A percentile compares a stretch with the other conserved stretches of the same genome.
These are phyloP conservation scores for Pseudochaenichthys georgianus DNA, from an alignment of 2,797 vertebrate genomes.

Conservation along the genomic window DNA sequence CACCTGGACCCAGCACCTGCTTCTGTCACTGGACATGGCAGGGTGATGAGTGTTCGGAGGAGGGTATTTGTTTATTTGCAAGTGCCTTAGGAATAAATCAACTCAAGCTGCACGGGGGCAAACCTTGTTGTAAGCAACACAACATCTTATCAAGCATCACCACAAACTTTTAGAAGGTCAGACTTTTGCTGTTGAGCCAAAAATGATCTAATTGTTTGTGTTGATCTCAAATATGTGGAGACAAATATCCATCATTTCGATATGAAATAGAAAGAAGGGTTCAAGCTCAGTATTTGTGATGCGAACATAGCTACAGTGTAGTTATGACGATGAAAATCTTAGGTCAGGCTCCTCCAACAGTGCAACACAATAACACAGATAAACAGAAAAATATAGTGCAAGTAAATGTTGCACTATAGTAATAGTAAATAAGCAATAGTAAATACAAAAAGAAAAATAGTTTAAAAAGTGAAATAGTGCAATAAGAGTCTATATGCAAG, in stretches of 20 bases:
- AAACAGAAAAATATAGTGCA: no score
- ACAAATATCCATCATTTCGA: background rate
- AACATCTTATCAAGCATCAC: background rate
- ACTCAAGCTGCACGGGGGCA: background rate
- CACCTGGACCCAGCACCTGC: conserved; percentile 67
- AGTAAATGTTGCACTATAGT: no score
- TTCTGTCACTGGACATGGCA: conserved; percentile 30
- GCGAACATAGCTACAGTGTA: no score
- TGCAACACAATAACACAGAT: no score
- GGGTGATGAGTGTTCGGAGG: background rate
- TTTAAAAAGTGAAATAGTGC: no score
- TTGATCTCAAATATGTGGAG: background rate
- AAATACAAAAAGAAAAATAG: no score
- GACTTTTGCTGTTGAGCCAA: background rate
- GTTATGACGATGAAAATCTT: no score
- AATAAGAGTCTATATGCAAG: no score
- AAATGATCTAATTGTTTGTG: background rate
- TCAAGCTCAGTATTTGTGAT: no score
- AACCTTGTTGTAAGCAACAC: background rate
- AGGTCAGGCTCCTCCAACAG: no score
- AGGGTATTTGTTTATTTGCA: conserved; percentile 35
- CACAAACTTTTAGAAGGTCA: background rate
- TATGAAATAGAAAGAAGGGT: background rate
- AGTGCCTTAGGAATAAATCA: conserved; percentile 17
- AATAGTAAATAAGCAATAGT: no score